Conservation (phyloP, 2,797 vertebrate genomes). For the Anomalospiza imberbis region DNA sequence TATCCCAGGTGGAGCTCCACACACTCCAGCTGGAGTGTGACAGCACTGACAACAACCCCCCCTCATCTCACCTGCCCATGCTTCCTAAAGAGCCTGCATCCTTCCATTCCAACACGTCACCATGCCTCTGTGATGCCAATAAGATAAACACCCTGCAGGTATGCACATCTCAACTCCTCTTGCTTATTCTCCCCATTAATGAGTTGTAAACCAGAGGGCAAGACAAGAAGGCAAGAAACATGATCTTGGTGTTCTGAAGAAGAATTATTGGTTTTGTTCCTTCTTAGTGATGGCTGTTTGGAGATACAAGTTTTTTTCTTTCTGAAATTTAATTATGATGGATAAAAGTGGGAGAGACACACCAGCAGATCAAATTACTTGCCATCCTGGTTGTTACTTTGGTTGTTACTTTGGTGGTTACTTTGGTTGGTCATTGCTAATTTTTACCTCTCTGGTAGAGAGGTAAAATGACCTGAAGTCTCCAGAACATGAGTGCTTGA, state of each 20-base stretch:
- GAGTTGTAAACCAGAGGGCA: neutral
- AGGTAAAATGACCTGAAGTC: neutral
- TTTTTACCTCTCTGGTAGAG: neutral
- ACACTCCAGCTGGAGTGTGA: neutral
- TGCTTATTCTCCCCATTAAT: neutral
- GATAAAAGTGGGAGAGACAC: neutral
- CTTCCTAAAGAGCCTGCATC: neutral
- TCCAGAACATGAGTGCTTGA: neutral
- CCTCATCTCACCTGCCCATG: neutral
- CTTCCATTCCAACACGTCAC: neutral
- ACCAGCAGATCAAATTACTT: neutral
- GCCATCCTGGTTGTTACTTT: neutral
- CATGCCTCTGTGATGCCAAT: neutral
- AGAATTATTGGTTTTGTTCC: neutral
- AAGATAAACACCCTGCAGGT: neutral
- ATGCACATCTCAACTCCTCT: neutral
- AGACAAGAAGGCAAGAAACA: neutral
- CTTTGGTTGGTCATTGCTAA: neutral
- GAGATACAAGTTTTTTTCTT: rapidly evolving
- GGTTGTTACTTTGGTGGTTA: neutral
- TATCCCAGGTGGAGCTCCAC: neutral
- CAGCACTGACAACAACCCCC: neutral
- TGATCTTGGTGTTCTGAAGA: neutral
- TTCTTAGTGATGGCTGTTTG: neutral
- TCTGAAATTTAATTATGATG: neutral